Conservation (phyloP, 2,113 vertebrate genomes). For the Carassius gibelio region DNA sequence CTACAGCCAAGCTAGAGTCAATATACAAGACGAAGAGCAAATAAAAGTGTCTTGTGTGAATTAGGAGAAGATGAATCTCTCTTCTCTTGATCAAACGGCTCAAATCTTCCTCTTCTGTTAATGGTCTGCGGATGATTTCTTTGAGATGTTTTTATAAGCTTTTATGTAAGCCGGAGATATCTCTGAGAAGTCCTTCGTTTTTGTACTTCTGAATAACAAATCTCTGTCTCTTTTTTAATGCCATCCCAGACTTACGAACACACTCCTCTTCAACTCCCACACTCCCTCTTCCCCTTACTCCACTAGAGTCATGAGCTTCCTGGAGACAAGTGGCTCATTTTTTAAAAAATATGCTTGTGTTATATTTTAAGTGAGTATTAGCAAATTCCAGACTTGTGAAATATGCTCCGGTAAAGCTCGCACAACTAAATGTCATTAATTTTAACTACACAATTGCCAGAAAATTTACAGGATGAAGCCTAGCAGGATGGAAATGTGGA, state of each 20-base stretch:
- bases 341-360: constrained; percentile 5
- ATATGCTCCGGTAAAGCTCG: background rate
- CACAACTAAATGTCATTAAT: background rate
- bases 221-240: background rate
- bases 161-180: constrained; percentile 36
- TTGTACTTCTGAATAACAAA: constrained; percentile 22
- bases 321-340: background rate
- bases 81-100: constrained; percentile 27
- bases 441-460: background rate
- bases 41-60: constrained; percentile 18
- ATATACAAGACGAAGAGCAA: constrained; percentile 24
- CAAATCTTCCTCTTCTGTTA: constrained; percentile 22
- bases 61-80: constrained; percentile 36
- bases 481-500: background rate
- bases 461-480: background rate
- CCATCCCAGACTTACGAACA: constrained; percentile 29
- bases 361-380: constrained; percentile 7
- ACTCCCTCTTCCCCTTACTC: background rate
- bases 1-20: constrained; percentile 11
- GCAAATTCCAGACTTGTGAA: background rate
- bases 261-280: constrained; percentile 10
- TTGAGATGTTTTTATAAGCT: constrained; percentile 21
- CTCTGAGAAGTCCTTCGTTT: background rate
- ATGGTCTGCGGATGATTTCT: constrained; percentile 28
- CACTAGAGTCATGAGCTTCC: background rate